Evolutionary conservation across 2,113 vertebrate species (phyloP).

Genomic region (Tychaedon coryphoeus): DNA sequence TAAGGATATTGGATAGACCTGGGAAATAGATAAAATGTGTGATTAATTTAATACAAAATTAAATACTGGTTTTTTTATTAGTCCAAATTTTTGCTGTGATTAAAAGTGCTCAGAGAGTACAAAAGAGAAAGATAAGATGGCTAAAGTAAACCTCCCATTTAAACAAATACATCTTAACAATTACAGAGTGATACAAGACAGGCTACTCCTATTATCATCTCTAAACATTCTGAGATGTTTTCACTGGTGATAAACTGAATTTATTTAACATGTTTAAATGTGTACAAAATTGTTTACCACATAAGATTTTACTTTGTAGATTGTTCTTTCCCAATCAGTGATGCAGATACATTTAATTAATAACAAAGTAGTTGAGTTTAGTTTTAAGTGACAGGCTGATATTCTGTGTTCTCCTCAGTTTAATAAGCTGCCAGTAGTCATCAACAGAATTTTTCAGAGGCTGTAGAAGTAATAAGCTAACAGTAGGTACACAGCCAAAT

Average conservation of each 20-base stretch:
- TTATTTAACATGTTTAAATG: neutral
- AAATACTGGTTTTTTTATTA: neutral
- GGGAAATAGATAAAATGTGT: slow-evolving; percentile 28
- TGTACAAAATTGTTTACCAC: slow-evolving; percentile 12
- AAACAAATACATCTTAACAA: slow-evolving; percentile 14
- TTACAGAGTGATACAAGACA: neutral
- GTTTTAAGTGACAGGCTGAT: slow-evolving; percentile 3
- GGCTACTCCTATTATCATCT: neutral
- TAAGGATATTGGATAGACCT: slow-evolving; percentile 13
- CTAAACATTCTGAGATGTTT: neutral
- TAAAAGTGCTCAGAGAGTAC: neutral
- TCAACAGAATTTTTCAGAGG: slow-evolving; percentile 5
- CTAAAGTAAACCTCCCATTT: neutral
- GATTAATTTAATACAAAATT: slow-evolving; percentile 7
- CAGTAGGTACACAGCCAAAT: neutral
- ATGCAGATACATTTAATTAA: slow-evolving; percentile 20
- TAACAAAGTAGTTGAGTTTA: slow-evolving; percentile 8
- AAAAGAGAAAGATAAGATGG: neutral
- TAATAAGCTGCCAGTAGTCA: slow-evolving; percentile 21
- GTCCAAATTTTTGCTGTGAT: slow-evolving; percentile 3
- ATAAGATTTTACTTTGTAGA: neutral
- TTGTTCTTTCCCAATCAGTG: neutral
- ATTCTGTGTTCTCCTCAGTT: neutral
- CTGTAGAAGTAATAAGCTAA: neutral
- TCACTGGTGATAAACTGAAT: neutral